Conservation (phyloP, 2,888 invertebrate species). For the Villa cingulata region DNA sequence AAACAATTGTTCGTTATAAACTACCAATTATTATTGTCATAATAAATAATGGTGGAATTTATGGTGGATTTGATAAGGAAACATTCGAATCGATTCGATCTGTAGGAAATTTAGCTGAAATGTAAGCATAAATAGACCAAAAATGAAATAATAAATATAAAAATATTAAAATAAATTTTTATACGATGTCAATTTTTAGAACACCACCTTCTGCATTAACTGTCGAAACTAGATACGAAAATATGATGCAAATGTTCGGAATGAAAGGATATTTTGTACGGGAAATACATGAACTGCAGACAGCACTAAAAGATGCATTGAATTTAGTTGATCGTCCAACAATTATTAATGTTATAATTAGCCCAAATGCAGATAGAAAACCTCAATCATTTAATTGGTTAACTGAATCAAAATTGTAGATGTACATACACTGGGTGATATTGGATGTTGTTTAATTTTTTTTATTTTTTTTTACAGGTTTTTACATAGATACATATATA, state of each 20-base stretch:
- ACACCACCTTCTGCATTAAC: constrained; percentile 73
- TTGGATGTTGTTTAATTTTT: neutral
- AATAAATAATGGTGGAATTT: constrained; percentile 93
- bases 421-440: neutral
- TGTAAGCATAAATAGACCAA: constrained; percentile 42
- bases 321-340: constrained; percentile 60
- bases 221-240: constrained; percentile 72
- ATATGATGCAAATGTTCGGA: constrained; percentile 78
- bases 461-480: neutral
- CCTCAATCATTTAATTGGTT: constrained; percentile 85
- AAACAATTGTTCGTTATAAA: constrained; percentile 89
- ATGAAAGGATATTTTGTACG: constrained; percentile 66
- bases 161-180: neutral
- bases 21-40: constrained; percentile 81
- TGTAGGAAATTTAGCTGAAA: constrained; percentile 55
- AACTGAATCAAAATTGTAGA: constrained; percentile 77
- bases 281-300: constrained; percentile 60
- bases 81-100: constrained; percentile 56
- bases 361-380: constrained; percentile 77
- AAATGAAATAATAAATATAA: neutral
- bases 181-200: constrained; percentile 37
- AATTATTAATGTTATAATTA: constrained; percentile 83
- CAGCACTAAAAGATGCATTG: constrained; percentile 54
- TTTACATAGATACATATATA: neutral
- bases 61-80: constrained; percentile 69